phyloP scores from a whole-genome alignment of 2,888 invertebrate species.

The Panorpa germanica region DNA sequence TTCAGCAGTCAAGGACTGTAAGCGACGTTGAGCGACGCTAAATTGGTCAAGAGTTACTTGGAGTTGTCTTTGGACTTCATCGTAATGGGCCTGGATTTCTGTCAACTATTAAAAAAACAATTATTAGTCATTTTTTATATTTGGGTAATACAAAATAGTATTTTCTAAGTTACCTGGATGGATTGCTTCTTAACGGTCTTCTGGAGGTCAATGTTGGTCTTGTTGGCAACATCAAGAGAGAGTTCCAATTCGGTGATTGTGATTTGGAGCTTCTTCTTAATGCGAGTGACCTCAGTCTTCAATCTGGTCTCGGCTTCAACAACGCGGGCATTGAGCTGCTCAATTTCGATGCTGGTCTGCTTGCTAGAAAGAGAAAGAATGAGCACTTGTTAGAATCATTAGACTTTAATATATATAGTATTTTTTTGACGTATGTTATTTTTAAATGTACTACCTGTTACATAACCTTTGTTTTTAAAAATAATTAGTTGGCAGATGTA shows the following conservation, averaged over 20 bases:
- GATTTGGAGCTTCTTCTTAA: constrained; percentile 98
- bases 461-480: too few species aligned
- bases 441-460: too few species aligned
- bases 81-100: constrained; percentile 89
- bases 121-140: neutral
- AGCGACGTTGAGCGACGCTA: constrained; percentile 75
- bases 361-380: constrained; percentile 42
- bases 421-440: too few species aligned
- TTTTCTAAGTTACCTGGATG: constrained; percentile 62
- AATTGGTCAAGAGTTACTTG: constrained; percentile 89
- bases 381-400: constrained; percentile 4
- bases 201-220: constrained; percentile 92
- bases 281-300: constrained; percentile 88
- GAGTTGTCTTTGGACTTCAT: constrained; percentile 89
- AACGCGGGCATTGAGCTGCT: constrained; percentile 85
- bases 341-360: constrained; percentile 95
- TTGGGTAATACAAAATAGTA: constrained; percentile 14
- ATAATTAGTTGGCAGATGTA: too few species aligned
- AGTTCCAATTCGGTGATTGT: constrained; percentile 94
- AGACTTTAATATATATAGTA: constrained; percentile 4
- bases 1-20: constrained; percentile 83
- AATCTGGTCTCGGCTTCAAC: constrained; percentile 91
- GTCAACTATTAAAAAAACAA: constrained; percentile 33
- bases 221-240: constrained; percentile 94
- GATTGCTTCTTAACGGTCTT: constrained; percentile 97